Percentiles rank a stretch among this genome's conserved stretches.
phyloP scores from a whole-genome alignment of 2,888 invertebrate species.

The Caenorhabditis panamensis region DNA sequence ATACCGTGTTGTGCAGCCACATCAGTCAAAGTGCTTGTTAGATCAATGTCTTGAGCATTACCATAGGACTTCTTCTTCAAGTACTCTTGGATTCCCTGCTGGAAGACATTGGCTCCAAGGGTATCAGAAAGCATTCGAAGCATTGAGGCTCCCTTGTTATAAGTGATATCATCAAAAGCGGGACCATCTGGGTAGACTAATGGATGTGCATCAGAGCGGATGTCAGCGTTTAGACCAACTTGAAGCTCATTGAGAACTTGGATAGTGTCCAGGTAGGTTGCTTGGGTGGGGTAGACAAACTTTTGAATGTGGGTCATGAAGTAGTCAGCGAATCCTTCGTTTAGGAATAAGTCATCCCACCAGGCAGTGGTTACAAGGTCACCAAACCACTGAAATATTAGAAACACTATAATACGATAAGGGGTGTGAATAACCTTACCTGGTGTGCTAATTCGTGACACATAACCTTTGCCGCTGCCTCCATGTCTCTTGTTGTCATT shows the following conservation, averaged over 20 bases:
- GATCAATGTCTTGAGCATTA: slow-evolving; percentile 88
- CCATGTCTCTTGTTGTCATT: slow-evolving; percentile 59
- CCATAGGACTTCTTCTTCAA: slow-evolving; percentile 86
- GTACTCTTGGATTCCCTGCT: slow-evolving; percentile 82
- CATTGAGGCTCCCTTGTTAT: slow-evolving; percentile 67
- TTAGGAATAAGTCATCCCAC: slow-evolving; percentile 74
- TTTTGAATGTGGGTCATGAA: slow-evolving; percentile 63
- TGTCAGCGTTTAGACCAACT: slow-evolving; percentile 56
- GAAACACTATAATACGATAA: too few species aligned
- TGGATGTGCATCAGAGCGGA: slow-evolving; percentile 53
- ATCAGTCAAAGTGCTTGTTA: slow-evolving; percentile 89
- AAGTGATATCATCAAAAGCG: slow-evolving; percentile 66
- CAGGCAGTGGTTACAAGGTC: slow-evolving; percentile 72
- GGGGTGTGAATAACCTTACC: too few species aligned
- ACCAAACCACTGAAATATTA: slow-evolving; percentile 77
- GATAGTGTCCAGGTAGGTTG: slow-evolving; percentile 56
- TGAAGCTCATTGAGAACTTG: slow-evolving; percentile 61
- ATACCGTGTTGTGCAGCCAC: too few species aligned
- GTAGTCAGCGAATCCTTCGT: slow-evolving; percentile 75
- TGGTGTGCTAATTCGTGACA: slow-evolving; percentile 70
- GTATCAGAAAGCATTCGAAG: slow-evolving; percentile 62
- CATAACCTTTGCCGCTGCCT: slow-evolving; percentile 63
- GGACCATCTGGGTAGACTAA: slow-evolving; percentile 65
- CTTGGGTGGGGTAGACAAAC: slow-evolving; percentile 55
- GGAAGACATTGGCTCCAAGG: slow-evolving; percentile 50